Conservation (phyloP, 2,888 invertebrate species). For the Yponomeuta plumbellus region DNA sequence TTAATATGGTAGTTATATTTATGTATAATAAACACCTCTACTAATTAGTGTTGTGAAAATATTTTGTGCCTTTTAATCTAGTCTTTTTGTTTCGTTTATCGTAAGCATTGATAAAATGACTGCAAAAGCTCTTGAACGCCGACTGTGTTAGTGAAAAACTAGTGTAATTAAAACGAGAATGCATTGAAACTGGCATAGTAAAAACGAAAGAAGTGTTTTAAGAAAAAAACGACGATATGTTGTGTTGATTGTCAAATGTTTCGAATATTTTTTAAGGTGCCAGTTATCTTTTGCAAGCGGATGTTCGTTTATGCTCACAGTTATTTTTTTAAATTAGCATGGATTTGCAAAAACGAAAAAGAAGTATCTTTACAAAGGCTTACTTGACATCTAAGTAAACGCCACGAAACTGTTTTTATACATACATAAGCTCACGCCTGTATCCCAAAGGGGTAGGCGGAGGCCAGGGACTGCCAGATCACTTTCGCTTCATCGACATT, state of each 20-base stretch:
- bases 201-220: not conserved
- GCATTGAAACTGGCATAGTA: not conserved
- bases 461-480: too few species aligned
- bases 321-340: too few species aligned
- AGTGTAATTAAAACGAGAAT: not conserved
- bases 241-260: not conserved
- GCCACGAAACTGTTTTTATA: too few species aligned
- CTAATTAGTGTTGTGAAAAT: conserved; percentile 17
- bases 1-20: conserved; percentile 15
- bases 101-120: conserved; percentile 2
- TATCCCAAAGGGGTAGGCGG: too few species aligned
- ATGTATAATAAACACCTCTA: conserved; percentile 13
- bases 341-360: too few species aligned
- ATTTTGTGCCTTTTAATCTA: conserved; percentile 59
- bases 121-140: conserved; percentile 7
- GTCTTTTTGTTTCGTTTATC: conserved; percentile 36
- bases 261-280: not conserved
- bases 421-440: too few species aligned
- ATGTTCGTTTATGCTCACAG: too few species aligned
- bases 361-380: too few species aligned
- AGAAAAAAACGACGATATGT: not conserved
- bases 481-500: too few species aligned
- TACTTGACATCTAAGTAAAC: too few species aligned
- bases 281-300: too few species aligned
- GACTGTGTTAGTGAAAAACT: conserved; percentile 1